These are phyloP conservation scores for Sturnira hondurensis DNA, from an alignment of 2,113 vertebrate genomes.

Conservation along the genomic window DNA sequence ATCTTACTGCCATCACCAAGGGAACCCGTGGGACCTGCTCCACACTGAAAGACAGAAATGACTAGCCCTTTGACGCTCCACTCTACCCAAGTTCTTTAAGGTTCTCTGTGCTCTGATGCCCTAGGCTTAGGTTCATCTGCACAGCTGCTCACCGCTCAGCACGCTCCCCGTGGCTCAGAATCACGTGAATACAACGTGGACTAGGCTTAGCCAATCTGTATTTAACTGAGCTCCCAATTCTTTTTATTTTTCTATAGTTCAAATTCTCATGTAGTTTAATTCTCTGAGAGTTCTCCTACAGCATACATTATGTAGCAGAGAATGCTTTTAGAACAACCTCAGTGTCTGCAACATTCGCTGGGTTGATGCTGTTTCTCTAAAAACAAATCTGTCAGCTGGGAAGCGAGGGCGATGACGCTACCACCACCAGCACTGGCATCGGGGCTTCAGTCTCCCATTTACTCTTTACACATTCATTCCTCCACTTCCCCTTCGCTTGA, in stretches of 20 bases:
- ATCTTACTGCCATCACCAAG: background rate
- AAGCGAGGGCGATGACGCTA: background rate
- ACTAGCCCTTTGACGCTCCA: background rate
- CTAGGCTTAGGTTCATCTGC: no score
- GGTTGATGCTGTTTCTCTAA: background rate
- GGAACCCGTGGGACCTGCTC: background rate
- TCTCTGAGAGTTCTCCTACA: no score
- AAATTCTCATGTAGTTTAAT: no score
- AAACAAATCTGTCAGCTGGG: background rate
- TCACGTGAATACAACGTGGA: background rate
- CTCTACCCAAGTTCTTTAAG: accelerated
- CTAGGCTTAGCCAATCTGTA: background rate
- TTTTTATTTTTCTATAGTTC: background rate
- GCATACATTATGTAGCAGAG: background rate
- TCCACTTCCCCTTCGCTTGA: background rate
- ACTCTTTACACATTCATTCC: no score
- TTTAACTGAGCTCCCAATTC: background rate
- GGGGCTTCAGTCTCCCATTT: no score
- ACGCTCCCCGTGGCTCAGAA: background rate
- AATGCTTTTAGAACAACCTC: background rate
- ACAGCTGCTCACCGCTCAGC: background rate
- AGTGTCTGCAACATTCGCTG: background rate
- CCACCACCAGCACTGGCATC: accelerated
- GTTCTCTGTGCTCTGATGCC: accelerated
- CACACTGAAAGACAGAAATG: background rate